phyloP scores from a whole-genome alignment of 2,797 vertebrate species.

The Malacoraja senta region DNA sequence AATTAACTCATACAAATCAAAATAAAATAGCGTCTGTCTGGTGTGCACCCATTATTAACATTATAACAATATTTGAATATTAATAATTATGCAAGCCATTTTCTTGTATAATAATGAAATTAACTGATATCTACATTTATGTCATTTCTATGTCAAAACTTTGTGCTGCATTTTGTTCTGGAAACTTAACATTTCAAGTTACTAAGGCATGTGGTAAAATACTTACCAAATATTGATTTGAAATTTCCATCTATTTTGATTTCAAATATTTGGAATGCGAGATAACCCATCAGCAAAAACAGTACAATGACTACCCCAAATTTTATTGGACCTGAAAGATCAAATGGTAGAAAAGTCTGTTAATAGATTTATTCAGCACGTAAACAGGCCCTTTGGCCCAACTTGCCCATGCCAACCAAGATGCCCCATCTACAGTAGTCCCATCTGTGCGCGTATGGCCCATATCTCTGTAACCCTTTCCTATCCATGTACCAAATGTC shows the following conservation, averaged over 20 bases:
- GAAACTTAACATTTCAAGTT: conserved; percentile 34
- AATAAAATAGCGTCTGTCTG: background rate
- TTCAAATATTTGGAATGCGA: conserved; percentile 84
- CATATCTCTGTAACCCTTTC: no score
- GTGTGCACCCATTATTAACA: background rate
- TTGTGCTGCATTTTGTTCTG: background rate
- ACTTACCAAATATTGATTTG: conserved; percentile 74
- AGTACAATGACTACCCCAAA: conserved; percentile 63
- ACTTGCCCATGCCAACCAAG: no score
- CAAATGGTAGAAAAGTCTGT: conserved; percentile 40
- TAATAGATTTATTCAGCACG: background rate
- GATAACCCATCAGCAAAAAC: conserved; percentile 76
- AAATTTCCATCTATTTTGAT: conserved; percentile 77
- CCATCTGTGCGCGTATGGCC: no score
- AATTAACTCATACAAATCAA: background rate
- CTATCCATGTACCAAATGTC: no score
- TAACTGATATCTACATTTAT: background rate
- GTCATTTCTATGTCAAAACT: background rate
- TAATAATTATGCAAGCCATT: background rate
- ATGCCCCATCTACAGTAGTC: no score
- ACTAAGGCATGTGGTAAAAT: background rate
- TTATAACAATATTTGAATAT: background rate
- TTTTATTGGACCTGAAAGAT: conserved; percentile 72
- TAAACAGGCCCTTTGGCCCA: no score
- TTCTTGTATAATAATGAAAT: background rate